phyloP scores from a whole-genome alignment of 2,113 vertebrate genomes.

The Andinoacara biseriatus region DNA sequence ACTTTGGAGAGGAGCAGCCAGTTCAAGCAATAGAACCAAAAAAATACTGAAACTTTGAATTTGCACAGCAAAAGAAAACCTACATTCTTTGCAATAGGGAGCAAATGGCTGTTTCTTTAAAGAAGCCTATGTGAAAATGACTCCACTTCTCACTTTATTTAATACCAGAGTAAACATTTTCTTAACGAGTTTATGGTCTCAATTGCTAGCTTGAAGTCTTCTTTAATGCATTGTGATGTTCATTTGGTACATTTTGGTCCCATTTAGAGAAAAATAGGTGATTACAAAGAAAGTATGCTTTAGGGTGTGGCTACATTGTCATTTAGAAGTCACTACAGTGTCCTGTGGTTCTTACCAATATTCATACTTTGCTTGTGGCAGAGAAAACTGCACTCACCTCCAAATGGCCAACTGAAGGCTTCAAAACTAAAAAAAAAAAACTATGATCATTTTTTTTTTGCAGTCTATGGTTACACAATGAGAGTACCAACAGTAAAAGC shows the following conservation, averaged over 20 bases:
- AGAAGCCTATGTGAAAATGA: not conserved
- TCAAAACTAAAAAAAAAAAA: not conserved
- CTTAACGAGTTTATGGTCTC: not conserved
- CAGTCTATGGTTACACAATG: not conserved
- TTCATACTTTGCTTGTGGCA: not conserved
- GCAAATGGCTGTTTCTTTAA: not conserved
- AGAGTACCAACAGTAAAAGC: not conserved
- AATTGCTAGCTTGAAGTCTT: not conserved
- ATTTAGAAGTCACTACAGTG: not conserved
- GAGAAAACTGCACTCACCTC: not conserved
- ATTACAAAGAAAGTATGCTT: not conserved
- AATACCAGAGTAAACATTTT: not conserved
- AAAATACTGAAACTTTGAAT: not conserved
- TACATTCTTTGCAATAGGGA: not conserved
- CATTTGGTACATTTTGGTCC: not conserved
- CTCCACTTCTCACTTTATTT: not conserved
- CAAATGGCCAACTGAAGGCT: not conserved
- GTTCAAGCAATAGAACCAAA: not conserved
- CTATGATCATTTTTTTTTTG: not conserved
- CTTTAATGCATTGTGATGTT: not conserved
- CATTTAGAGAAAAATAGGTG: constrained; percentile 8
- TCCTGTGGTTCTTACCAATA: not conserved
- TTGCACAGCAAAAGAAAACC: not conserved
- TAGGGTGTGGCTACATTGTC: not conserved
- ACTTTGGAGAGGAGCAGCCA: not conserved